Base-by-base conservation (phyloP, 2,888 invertebrate species). In the Trichogramma dendrolimi region DNA sequence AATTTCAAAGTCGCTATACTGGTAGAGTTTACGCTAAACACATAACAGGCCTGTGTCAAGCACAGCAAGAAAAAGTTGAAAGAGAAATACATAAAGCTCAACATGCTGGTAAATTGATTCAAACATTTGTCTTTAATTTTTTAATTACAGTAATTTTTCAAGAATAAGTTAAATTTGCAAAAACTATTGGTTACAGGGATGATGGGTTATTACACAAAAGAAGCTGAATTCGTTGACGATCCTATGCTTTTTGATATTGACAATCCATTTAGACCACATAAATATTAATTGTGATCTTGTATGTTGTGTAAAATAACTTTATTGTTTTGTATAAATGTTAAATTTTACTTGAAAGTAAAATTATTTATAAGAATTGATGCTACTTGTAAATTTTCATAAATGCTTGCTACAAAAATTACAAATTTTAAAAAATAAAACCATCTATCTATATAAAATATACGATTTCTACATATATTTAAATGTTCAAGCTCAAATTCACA, bases 1-100 rank as follows among this genome's bases (percentile, higher is more conserved):
- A 98, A 78, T 99, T 99, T 79, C 91, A 97, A 74, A 98, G 97
- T 43, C 90, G 94, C 0, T 94, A 91, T 75, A 97, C 98, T 0
- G 98, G 98, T 1, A 84, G 89, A 68, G 86, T 96, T 65, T 98
- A 96, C 76, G 94, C 92, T 0, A 85, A 90, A 59, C 92, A 97
- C 72, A 92, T 98, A 49, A 99, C 98, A 4, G 95, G 98, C 0
- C 83, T 99, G 50, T 99, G 98, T 75, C 84, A 86, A 74, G 76
- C 81, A 6, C 93, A 94, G 76, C 96, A 97, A 71, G 82, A 82
- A 51, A 79, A 83, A 69, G 85, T 96, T 0, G 88, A 91, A 74
- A 75, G 72, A 5, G 91, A 92, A 75, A 90, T 96, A 46, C 72
- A 71, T 0, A 89, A 90, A 73, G 88, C 96, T 0, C 90, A 90